Conservation (phyloP, 2,888 invertebrate genomes). For the Rotaria sp. region DNA sequence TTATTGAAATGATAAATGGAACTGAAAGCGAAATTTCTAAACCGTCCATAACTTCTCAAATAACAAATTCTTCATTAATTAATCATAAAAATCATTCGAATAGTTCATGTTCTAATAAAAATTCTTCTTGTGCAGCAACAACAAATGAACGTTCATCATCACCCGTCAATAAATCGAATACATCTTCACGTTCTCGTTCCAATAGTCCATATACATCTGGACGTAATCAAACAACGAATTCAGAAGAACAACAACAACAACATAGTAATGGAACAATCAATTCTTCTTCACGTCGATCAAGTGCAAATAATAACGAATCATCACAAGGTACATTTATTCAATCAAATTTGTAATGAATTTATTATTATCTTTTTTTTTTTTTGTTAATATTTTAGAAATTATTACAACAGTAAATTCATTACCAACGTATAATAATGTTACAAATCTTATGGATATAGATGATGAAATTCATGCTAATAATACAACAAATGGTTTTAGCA, state of each 20-base stretch:
- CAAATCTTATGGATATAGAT: conserved; percentile 45
- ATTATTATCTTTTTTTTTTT: too few species aligned
- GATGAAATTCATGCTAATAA: conserved; percentile 41
- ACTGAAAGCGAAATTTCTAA: conserved; percentile 42
- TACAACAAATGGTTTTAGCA: background rate
- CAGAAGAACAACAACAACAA: background rate
- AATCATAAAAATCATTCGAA: background rate
- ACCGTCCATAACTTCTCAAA: background rate
- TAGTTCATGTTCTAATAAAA: background rate
- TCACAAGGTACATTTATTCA: background rate
- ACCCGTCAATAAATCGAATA: background rate
- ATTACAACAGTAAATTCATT: background rate
- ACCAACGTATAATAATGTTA: conserved; percentile 42
- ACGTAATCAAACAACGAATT: background rate
- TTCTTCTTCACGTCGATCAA: background rate
- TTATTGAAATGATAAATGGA: conserved; percentile 83
- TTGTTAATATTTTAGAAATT: background rate
- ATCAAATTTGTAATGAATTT: background rate
- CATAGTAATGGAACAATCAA: background rate
- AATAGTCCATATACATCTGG: background rate
- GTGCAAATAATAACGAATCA: background rate
- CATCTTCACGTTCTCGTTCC: conserved; percentile 20
- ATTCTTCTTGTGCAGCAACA: background rate
- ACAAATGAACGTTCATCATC: background rate
- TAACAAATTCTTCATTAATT: background rate